phyloP scores from a whole-genome alignment of 2,888 invertebrate species.

The Julus scandinavius region DNA sequence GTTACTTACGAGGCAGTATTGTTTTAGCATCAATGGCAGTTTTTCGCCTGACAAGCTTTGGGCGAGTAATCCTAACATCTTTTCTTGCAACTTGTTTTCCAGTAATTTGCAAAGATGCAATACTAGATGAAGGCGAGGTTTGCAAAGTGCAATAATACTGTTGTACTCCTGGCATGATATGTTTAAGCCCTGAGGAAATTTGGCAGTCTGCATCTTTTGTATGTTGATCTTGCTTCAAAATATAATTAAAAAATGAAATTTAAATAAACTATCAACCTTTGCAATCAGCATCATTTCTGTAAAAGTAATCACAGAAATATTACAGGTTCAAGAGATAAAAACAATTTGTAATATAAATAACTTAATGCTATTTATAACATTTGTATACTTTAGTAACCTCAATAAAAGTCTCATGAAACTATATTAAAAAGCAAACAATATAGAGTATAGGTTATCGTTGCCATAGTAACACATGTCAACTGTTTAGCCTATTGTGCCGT shows the following conservation, averaged over 20 bases:
- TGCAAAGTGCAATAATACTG: slow-evolving; percentile 31
- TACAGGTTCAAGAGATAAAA: background rate
- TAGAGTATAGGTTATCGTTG: background rate
- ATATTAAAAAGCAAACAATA: background rate
- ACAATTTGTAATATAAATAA: too few relatives aligned
- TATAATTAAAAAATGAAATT: background rate
- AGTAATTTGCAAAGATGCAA: slow-evolving; percentile 31
- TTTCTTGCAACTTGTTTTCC: slow-evolving; percentile 28
- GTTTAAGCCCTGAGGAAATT: background rate
- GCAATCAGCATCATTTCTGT: background rate
- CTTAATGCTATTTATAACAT: background rate
- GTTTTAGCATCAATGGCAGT: slow-evolving; percentile 39
- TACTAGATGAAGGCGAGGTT: background rate
- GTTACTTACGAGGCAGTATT: slow-evolving; percentile 35
- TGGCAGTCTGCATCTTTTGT: background rate
- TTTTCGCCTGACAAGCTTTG: background rate
- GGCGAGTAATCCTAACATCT: background rate
- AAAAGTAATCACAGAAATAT: background rate
- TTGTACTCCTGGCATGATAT: background rate
- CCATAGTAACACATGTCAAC: slow-evolving; percentile 37
- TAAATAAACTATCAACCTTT: background rate
- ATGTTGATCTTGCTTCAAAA: slow-evolving; percentile 25
- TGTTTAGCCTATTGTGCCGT: background rate
- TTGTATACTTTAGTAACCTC: background rate
- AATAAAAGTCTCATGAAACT: background rate